A percentile compares a stretch with the other conserved stretches of the same genome.
Evolutionary conservation across 2,113 vertebrate species (phyloP).

Genomic region (Daphoenositta chrysoptera): DNA sequence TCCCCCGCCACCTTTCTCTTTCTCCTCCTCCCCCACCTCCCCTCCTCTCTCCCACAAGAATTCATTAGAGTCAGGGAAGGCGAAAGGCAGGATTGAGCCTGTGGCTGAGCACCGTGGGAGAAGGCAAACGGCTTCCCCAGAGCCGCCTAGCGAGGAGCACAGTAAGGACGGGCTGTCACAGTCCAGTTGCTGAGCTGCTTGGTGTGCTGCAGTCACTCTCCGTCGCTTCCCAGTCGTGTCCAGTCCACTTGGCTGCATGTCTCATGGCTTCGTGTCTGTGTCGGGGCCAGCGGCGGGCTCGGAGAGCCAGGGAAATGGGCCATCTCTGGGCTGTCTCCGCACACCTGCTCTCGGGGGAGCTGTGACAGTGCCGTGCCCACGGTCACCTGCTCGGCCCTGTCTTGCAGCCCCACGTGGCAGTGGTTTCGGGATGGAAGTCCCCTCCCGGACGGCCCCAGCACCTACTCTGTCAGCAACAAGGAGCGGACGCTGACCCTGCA

Average conservation of each 20-base stretch:
- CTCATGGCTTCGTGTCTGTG: conserved; percentile 50
- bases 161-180: conserved; percentile 51
- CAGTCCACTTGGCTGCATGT: conserved; percentile 47
- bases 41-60: conserved; percentile 25
- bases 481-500: conserved; percentile 86
- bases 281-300: not conserved
- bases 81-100: conserved; percentile 47
- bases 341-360: not conserved
- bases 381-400: not conserved
- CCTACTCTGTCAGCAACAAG: conserved; percentile 85
- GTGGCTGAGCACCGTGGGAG: conserved; percentile 27
- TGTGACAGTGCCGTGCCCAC: fast-evolving
- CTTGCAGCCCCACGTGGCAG: conserved; percentile 84
- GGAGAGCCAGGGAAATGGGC: not conserved
- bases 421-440: conserved; percentile 86
- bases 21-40: not conserved
- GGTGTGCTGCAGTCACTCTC: conserved; percentile 38
- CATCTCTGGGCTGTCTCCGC: conserved; percentile 1
- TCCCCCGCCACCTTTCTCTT: not conserved
- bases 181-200: conserved; percentile 6
- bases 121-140: conserved; percentile 38
- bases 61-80: conserved; percentile 36
- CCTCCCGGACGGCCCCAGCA: conserved; percentile 71
- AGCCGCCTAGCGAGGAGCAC: conserved; percentile 37
- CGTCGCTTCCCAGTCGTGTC: conserved; percentile 36